Base-by-base conservation (phyloP, 2,888 invertebrate species). In the Dermolepida albohirtum region DNA sequence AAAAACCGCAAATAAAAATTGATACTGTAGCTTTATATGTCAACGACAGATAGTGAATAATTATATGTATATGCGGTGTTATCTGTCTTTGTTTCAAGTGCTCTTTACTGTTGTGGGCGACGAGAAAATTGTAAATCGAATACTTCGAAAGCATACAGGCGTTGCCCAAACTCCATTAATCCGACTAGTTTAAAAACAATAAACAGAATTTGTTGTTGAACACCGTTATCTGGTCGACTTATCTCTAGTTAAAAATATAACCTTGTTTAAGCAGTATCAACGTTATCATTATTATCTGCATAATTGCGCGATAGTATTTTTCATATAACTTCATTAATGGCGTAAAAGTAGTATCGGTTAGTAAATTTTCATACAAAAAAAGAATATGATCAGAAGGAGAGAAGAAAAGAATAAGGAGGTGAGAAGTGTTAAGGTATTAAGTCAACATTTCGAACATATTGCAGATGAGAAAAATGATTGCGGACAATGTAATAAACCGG, bases 361-460 rank as follows among this genome's bases (percentile, higher is more conserved):
- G 2, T 34, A 8, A 34, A 34, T 34, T 34, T 34, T 6, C 34
- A 34, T n/a, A 34, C 1, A 8, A 34, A 34, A 34, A 4, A 8
- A 22, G 16, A 29, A 59, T 14, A 62, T 47, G 47, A 47, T 29
- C 8, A 16, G 14, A 11, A 8, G 34, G 34, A 62, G 49, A 27
- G 43, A 57, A 11, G 47, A 34, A 39, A 16, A 14, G 1, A 47
- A 62, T 14, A 47, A 62, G 10, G 59, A 62, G 27, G 17, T 49
- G 47, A 10, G 34, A 17, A 47, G 34, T 14, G 59, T 62, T 29
- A 62, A 17, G 11, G 10, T 29, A 12, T 47, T 62, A 16, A 62
- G 59, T 62, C 44, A 62, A 11, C 59, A 16, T 17, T 62, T 62
- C 34, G 59, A 62, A 62, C 47, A 62, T 47, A 62, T 62, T 62